Conservation (phyloP, 2,113 vertebrate species). For the Prolemur simus region DNA sequence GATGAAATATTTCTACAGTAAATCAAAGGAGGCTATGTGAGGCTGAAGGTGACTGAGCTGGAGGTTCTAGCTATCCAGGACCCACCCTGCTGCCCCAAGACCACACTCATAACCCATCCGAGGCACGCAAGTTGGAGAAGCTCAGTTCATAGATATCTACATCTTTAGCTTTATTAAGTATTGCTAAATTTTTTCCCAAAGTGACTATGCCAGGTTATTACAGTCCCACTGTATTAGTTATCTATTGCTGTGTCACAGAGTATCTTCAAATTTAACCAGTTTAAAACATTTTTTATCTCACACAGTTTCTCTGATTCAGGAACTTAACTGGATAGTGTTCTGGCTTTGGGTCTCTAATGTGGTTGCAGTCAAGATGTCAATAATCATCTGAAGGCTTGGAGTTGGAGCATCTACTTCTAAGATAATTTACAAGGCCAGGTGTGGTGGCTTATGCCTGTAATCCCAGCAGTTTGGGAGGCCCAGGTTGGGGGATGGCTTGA, state of each 20-base stretch:
- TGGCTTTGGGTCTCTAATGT: neutral
- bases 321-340: neutral
- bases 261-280: neutral
- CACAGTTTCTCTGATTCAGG: neutral
- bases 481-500: too few species aligned
- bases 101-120: neutral
- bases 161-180: neutral
- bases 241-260: neutral
- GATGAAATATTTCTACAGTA: neutral
- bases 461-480: too few species aligned
- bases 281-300: neutral
- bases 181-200: neutral
- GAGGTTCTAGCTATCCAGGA: neutral
- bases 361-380: neutral
- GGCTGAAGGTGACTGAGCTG: neutral
- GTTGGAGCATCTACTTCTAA: neutral
- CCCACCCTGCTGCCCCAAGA: neutral
- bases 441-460: too few species aligned
- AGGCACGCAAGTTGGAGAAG: neutral
- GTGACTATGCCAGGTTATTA: neutral
- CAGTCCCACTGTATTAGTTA: neutral
- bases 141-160: neutral
- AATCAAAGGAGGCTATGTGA: neutral
- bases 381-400: neutral
- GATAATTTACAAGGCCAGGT: neutral